These are phyloP conservation scores for Calidris pygmaea DNA, from an alignment of 2,113 vertebrate genomes.

Conservation along the genomic window DNA sequence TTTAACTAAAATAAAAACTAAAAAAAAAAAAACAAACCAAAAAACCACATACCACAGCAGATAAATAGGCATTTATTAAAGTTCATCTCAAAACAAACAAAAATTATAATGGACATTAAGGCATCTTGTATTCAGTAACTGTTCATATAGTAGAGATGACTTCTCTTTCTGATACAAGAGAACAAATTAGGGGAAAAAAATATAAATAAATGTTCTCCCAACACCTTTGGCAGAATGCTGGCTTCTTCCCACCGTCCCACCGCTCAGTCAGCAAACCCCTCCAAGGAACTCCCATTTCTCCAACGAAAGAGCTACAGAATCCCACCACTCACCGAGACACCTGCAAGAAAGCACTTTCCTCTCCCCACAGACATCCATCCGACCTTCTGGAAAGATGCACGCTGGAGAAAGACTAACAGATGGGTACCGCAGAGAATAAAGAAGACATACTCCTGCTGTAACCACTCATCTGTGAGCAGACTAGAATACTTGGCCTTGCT, in stretches of 20 bases:
- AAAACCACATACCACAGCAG: not conserved
- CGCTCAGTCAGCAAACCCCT: not conserved
- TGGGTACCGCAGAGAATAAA: not conserved
- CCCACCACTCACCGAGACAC: not conserved
- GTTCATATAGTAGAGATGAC: constrained; percentile 28
- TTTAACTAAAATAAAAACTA: not conserved
- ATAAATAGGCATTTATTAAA: constrained; percentile 74
- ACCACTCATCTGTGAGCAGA: not conserved
- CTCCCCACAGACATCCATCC: not conserved
- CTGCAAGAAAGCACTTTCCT: not conserved
- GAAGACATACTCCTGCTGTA: not conserved
- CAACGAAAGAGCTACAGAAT: not conserved
- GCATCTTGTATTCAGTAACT: constrained; percentile 63
- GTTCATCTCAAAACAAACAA: constrained; percentile 42
- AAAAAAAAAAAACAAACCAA: too few species aligned
- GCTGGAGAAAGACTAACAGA: not conserved
- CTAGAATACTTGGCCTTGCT: not conserved
- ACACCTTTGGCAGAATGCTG: not conserved
- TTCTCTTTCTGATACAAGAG: constrained; percentile 28
- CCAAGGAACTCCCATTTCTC: not conserved
- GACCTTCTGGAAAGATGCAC: not conserved
- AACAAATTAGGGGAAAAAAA: not conserved
- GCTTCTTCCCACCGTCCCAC: not conserved
- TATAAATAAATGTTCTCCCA: not conserved
- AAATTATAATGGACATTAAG: constrained; percentile 72